Evolutionary conservation across 2,888 invertebrate species (phyloP).

Genomic region (Drosophila stalkeri): DNA sequence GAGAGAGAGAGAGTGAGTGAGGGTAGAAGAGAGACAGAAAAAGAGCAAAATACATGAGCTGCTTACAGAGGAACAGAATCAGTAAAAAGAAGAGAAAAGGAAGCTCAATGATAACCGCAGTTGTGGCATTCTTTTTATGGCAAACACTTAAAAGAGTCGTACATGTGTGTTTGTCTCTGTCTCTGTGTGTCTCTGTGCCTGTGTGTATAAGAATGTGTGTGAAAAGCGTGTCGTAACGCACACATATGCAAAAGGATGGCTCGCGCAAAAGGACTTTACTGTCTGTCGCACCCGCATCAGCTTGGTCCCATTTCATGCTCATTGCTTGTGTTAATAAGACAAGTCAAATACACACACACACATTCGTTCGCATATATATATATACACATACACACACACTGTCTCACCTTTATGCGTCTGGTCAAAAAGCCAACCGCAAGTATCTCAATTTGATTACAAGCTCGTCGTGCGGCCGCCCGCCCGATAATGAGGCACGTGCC

Average conservation of each 20-base stretch:
- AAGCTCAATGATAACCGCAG: constrained; percentile 11
- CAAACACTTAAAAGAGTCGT: constrained; percentile 30
- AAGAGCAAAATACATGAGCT: not conserved
- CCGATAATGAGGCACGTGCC: constrained; percentile 49
- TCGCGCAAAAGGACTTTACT: constrained; percentile 21
- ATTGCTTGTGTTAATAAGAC: constrained; percentile 50
- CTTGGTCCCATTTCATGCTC: constrained; percentile 46
- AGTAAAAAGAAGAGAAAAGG: not conserved
- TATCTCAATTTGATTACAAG: constrained; percentile 68
- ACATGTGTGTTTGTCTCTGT: not conserved
- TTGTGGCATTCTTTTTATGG: constrained; percentile 30
- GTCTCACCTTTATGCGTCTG: constrained; percentile 8
- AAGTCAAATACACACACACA: not conserved
- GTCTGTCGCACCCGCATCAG: constrained; percentile 41
- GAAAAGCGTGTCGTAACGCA: constrained; percentile 19
- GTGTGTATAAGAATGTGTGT: not conserved
- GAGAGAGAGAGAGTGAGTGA: not conserved
- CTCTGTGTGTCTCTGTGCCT: not conserved
- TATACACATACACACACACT: not conserved
- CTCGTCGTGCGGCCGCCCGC: constrained; percentile 35
- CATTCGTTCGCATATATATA: not conserved
- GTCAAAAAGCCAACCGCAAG: constrained; percentile 56
- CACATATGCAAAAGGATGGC: constrained; percentile 19
- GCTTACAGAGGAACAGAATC: constrained; percentile 1
- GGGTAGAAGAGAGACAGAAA: not conserved